Evolutionary conservation across 2,888 invertebrate species (phyloP).

Genomic region (Aspidiotus destructor): DNA sequence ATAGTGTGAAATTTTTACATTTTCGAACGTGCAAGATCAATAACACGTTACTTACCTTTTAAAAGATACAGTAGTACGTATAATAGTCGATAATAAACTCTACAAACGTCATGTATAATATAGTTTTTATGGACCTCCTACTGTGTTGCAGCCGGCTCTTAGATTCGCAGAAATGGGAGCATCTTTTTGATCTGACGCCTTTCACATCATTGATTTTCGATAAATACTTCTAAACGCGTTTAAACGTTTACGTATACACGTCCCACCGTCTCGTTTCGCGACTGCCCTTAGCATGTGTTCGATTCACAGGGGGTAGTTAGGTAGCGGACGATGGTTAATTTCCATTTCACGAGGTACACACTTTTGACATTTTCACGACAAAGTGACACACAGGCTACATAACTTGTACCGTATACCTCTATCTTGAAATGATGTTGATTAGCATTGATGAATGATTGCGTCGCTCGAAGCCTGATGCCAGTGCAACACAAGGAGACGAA

Average conservation of each 20-base stretch:
- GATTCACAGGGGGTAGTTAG: conserved; percentile 24
- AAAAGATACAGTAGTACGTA: conserved; percentile 16
- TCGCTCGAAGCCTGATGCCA: too few relatives aligned
- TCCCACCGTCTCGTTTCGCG: conserved; percentile 14
- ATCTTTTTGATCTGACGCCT: conserved; percentile 22
- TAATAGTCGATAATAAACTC: conserved; percentile 27
- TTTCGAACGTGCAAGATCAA: neutral
- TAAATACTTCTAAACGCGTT: conserved; percentile 22
- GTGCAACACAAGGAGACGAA: too few relatives aligned
- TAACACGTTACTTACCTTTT: conserved; percentile 23
- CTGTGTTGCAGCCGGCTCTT: conserved; percentile 21
- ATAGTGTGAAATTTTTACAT: too few relatives aligned
- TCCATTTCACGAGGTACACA: neutral
- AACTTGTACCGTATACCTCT: too few relatives aligned
- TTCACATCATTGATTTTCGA: conserved; percentile 30
- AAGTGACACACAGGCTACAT: too few relatives aligned
- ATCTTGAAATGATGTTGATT: too few relatives aligned
- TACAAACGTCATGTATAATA: conserved; percentile 17
- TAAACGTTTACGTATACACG: conserved; percentile 22
- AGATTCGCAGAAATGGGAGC: conserved; percentile 7
- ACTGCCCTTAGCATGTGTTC: conserved; percentile 28
- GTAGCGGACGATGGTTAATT: conserved; percentile 11
- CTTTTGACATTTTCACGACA: too few relatives aligned
- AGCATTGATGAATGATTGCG: too few relatives aligned
- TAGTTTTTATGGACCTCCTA: conserved; percentile 27